Evolutionary conservation across 1,140 invertebrate species (phyloP), one percentile per base, ranked within the genome.

Genomic region (Trichonephila clavipes): DNA sequence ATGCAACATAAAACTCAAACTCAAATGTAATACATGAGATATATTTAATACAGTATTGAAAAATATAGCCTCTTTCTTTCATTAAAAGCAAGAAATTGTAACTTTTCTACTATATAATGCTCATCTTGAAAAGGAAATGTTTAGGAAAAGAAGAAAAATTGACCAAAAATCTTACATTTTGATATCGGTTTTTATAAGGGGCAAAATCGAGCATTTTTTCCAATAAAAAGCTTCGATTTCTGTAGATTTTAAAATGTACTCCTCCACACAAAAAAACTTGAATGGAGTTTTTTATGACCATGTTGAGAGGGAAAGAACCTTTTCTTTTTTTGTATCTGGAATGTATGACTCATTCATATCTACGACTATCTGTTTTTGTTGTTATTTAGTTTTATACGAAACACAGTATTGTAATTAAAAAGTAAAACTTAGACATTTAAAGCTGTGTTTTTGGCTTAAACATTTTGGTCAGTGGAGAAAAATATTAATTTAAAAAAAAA

Each of bases 101-200:
- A 34, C 24, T 77, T 77, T 77, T 77, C 72, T 18, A 77, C 28
- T 77, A 77, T 77, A 18, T 28, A 28, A 77, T 77, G 34, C 72
- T 77, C 40, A 40, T 77, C 72, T 40, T 69, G 21, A 69, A 5
- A 18, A 16, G 3, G 18, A 34, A 18, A 34, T 10, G 6, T 34
- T 34, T 12, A 28, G 12, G 10, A 69, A 12, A 69, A 28, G 21
- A 24, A 69, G 24, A 66, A 69, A 69, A n/a, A n/a, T 16, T 69
- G 18, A 40, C 28, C 72, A 28, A 77, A 28, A 77, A 77, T 77
- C 72, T 16, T 77, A 34, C 28, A 34, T 40, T 34, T 34, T 18
- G 18, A 40, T 28, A 77, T 77, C 28, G 40, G 72, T 34, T 77
- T 77, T 77, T 77, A 77, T 77, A 77, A 40, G 72, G 16, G 34